These are phyloP conservation scores for Phycodurus eques DNA, from an alignment of 2,113 vertebrate genomes.

Conservation along the genomic window DNA sequence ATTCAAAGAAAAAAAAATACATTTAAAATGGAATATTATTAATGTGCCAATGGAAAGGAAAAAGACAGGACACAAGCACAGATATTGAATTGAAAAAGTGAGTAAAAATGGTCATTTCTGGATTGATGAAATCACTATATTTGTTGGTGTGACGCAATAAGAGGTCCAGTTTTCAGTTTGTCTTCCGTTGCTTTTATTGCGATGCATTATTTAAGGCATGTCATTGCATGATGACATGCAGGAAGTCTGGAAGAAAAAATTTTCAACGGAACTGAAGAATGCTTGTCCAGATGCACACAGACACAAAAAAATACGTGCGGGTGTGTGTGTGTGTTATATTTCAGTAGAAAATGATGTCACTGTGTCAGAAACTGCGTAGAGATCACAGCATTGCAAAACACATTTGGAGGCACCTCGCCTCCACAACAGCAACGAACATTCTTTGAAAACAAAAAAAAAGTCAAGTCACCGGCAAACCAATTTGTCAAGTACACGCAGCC, in stretches of 20 bases:
- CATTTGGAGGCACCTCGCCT: not conserved
- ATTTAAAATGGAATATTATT: too few relatives aligned
- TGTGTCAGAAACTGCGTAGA: not conserved
- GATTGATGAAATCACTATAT: not conserved
- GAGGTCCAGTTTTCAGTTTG: not conserved
- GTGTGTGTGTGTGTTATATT: not conserved
- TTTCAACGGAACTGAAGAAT: not conserved
- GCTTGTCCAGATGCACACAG: not conserved
- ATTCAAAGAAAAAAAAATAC: too few relatives aligned
- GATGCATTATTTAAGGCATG: conserved; percentile 25
- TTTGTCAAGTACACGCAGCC: too few relatives aligned
- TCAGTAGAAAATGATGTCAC: too few relatives aligned
- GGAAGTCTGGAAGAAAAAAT: conserved; percentile 1
- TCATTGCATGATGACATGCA: conserved; percentile 12
- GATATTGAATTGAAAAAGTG: too few relatives aligned
- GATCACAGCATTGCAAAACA: not conserved
- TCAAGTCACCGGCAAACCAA: too few relatives aligned
- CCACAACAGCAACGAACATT: not conserved
- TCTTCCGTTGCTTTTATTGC: conserved; percentile 40
- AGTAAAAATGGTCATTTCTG: not conserved
- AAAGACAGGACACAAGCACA: too few relatives aligned
- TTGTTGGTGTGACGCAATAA: not conserved
- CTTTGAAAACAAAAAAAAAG: not conserved
- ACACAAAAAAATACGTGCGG: not conserved
- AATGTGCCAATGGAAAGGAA: too few relatives aligned